phyloP scores from a whole-genome alignment of 2,888 invertebrate genomes.

The Myopa testacea region DNA sequence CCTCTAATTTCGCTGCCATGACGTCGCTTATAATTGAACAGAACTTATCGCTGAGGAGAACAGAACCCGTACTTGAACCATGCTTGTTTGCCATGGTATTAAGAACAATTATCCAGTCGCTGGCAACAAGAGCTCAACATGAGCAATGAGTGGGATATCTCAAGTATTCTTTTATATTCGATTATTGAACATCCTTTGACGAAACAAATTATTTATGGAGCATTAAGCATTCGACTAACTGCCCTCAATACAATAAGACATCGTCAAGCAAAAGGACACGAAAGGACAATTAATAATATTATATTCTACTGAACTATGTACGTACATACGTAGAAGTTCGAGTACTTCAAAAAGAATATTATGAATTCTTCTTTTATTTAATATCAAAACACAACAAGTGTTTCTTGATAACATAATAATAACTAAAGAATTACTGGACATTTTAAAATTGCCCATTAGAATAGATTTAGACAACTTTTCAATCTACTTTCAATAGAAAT shows the following conservation, averaged over 20 bases:
- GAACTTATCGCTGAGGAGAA: neutral
- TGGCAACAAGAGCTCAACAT: conserved; percentile 4
- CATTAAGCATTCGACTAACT: neutral
- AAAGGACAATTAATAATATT: neutral
- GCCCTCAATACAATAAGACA: too few relatives aligned
- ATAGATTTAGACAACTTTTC: too few relatives aligned
- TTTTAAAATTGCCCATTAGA: too few relatives aligned
- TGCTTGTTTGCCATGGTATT: neutral
- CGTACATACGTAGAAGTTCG: too few relatives aligned
- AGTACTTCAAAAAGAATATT: too few relatives aligned
- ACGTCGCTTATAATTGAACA: neutral
- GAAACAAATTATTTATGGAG: neutral
- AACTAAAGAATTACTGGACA: too few relatives aligned
- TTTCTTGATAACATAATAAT: too few relatives aligned
- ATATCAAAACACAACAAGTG: too few relatives aligned
- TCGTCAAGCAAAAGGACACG: too few relatives aligned
- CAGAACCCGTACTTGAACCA: neutral
- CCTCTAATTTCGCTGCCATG: neutral
- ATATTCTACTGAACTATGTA: neutral
- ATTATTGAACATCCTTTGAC: neutral
- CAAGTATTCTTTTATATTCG: neutral
- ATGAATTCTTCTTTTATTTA: too few relatives aligned
- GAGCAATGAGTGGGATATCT: neutral
- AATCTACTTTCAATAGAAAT: too few relatives aligned
- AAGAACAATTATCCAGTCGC: neutral